Conservation (phyloP, 1,140 invertebrate genomes). For the Heliconius nattereri region DNA sequence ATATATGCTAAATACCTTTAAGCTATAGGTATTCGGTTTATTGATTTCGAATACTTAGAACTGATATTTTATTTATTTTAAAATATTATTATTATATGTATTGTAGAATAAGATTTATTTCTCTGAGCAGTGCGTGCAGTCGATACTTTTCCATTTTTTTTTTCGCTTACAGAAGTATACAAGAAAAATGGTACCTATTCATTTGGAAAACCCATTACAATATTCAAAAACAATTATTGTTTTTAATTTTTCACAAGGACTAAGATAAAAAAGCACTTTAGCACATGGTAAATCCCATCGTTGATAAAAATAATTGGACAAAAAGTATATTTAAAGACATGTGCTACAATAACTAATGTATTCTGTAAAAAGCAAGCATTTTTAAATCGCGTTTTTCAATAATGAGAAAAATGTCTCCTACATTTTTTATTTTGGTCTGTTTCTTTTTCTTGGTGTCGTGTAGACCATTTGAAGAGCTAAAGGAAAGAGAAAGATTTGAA, state of each 20-base stretch:
- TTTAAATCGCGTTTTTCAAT: background rate
- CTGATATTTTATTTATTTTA: background rate
- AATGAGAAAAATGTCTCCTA: constrained; percentile 20
- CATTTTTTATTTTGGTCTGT: constrained; percentile 20
- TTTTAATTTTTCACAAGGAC: constrained; percentile 25
- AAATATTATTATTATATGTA: background rate
- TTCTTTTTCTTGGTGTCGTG: constrained; percentile 15
- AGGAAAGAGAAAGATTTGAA: constrained; percentile 14
- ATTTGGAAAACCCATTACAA: constrained; percentile 33
- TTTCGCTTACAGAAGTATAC: background rate
- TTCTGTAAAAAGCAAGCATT: constrained; percentile 3
- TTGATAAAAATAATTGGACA: constrained; percentile 35
- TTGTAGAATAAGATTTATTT: too few species aligned
- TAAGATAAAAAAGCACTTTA: constrained; percentile 32
- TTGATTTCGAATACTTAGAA: background rate
- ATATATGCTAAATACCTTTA: background rate
- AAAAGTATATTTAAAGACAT: constrained; percentile 31
- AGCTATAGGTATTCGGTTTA: background rate
- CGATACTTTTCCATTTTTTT: too few species aligned
- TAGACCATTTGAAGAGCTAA: constrained; percentile 21
- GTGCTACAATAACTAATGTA: background rate
- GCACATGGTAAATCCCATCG: constrained; percentile 23
- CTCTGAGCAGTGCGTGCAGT: too few species aligned
- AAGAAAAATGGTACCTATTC: background rate
- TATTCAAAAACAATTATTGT: constrained; percentile 26